Base-by-base conservation (phyloP, 1,140 invertebrate genomes). In the Thrips palmi region DNA sequence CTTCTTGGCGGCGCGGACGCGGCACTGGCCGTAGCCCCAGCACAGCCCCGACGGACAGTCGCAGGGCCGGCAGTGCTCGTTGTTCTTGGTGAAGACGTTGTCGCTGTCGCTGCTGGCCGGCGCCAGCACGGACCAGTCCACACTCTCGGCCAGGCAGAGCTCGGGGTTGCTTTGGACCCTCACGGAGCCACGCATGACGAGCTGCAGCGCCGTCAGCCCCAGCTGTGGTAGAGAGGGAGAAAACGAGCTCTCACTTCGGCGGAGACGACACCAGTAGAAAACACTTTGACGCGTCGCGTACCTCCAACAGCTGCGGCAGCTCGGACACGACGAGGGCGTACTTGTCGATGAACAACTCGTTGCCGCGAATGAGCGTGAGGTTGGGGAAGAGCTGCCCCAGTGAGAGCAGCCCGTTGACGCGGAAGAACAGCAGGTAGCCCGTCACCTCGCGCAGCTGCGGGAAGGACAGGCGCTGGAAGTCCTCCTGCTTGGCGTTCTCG, bases 341-440 rank as follows among this genome's bases (percentile, higher is more conserved):
- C 54, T 86, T 77, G 50, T 74, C 70, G n/a, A n/a, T n/a, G 47
- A 88, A 74, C 5, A 91, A 60, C 27, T 67, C 65, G 44, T 78
- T 68, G 17, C 91, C 92, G 14, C 87, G 68, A 42, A 96, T 92
- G 17, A 94, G 74, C 8, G 76, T 60, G 49, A 97, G 62, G 59
- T 96, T 94, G 4, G 91, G 91, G 56, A 97, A 96, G 14, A 96
- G 60, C 42, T 71, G 61, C 6, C 70, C 68, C 12, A 97, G 57
- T 34, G 77, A 78, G 19, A 61, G 64, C 11, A 96, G 57, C 27
- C 77, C 76, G 44, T 64, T 65, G 10, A 83, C 71, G 45, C 81
- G 70, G 52, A 67, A 80, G 1, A 83, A 45, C 11, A 82, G 46
- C 35, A 84, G 50, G 45, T 62, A 66, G 23, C 67, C 70, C 5